Base-by-base conservation (phyloP, 1,140 invertebrate genomes). In the Anagrus nilaparvatae region DNA sequence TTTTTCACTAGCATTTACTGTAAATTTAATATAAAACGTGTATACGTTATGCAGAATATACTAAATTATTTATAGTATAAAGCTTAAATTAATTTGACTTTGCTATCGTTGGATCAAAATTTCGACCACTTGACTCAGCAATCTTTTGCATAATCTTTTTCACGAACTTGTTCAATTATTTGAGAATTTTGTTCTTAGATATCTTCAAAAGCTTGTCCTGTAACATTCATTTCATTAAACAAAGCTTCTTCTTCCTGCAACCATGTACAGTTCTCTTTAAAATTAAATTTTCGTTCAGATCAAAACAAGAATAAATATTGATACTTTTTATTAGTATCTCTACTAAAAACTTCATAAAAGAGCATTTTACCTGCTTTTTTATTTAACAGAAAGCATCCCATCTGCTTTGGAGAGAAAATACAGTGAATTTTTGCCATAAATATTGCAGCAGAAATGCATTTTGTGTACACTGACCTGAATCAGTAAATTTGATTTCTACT, bases 141-240 rank as follows among this genome's bases (percentile, higher is more conserved):
- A 84, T 54, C 28, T 80, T 75, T 57, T 79, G 76, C 52, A 72
- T 77, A 3, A 82, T 99, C 96, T 58, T 98, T 99, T 61, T 99
- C 95, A 3, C 91, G 70, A 13, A 99, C 67, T 63, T 98, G 94
- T 55, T 97, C 91, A 36, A 99, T 88, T 9, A 99, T 72, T 20
- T 95, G 70, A 0, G 89, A 90, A 70, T 99, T 99, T 65, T 98
- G 93, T 59, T 98, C 94, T 66, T 98, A 94, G 92, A 98, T 97
- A 58, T 98, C 94, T 68, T 99, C 95, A 62, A 97, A 98, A 0
- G 96, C 96, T 67, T 97, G 93, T 0, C 95, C 95, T 0, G 94
- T 99, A 1, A 97, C 92, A 65, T 99, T 96, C 89, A 99, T 97
- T 67, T 99, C 97, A 59, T 93, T 97, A 4, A 98, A 69, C 37